Conservation (phyloP, 2,797 vertebrate species). For the Chelmon rostratus region DNA sequence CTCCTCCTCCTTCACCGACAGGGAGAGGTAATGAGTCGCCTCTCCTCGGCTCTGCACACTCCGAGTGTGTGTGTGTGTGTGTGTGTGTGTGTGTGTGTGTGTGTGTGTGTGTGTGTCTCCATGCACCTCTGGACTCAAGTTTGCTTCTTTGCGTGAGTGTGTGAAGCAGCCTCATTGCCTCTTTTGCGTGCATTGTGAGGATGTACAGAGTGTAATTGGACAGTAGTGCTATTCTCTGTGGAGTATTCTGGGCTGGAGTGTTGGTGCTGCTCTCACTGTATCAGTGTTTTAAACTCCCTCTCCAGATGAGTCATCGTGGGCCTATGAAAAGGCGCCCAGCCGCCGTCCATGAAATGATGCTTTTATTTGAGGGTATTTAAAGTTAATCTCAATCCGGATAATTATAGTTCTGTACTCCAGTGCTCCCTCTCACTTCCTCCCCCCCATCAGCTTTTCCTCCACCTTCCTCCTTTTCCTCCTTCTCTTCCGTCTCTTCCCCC, state of each 20-base stretch:
- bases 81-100: constrained; percentile 41
- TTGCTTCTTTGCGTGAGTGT: constrained; percentile 18
- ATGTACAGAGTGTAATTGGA: constrained; percentile 69
- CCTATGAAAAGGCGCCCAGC: constrained; percentile 52
- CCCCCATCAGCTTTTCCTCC: constrained; percentile 61
- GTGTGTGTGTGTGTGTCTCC: constrained; percentile 35
- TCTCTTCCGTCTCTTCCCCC: constrained; percentile 46
- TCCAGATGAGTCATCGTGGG: constrained; percentile 76
- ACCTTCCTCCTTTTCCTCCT: constrained; percentile 45
- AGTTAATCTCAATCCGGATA: constrained; percentile 87
- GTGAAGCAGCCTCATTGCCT: constrained; percentile 34
- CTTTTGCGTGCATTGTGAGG: constrained; percentile 39
- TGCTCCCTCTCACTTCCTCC: constrained; percentile 61
- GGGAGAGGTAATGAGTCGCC: constrained; percentile 87
- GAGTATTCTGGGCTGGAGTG: constrained; percentile 66
- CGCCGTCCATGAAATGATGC: constrained; percentile 76
- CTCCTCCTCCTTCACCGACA: constrained; percentile 87
- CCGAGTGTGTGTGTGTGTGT: constrained; percentile 29
- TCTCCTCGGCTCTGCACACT: constrained; percentile 50
- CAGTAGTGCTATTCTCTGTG: constrained; percentile 61
- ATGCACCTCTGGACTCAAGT: constrained; percentile 52
- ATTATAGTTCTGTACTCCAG: constrained; percentile 77
- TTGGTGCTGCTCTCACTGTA: constrained; percentile 59
- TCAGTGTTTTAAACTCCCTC: constrained; percentile 69
- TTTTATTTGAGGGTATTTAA: constrained; percentile 83